Evolutionary conservation across 1,140 invertebrate species (phyloP).

Genomic region (Musca vetustissima): DNA sequence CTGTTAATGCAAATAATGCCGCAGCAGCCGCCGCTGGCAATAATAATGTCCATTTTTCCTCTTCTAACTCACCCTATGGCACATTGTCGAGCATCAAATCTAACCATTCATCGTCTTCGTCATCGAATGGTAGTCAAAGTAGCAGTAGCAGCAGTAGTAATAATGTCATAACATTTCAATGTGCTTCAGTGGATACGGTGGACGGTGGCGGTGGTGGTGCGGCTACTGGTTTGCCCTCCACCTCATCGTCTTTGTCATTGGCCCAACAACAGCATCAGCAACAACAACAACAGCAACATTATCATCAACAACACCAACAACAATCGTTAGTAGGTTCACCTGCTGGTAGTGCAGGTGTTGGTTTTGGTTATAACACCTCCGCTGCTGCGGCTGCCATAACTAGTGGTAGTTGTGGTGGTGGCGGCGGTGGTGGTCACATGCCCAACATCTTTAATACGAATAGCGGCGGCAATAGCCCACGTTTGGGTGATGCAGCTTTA

Average conservation of each 20-base stretch:
- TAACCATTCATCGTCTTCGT: conserved; percentile 49
- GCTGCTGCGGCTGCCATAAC: neutral
- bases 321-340: conserved; percentile 41
- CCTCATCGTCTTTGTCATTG: conserved; percentile 2
- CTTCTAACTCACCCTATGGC: conserved; percentile 42
- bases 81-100: conserved; percentile 50
- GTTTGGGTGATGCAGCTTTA: conserved; percentile 41
- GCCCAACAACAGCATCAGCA: conserved; percentile 15
- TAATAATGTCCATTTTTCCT: neutral
- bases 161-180: conserved; percentile 47
- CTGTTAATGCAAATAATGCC: conserved; percentile 19
- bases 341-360: conserved; percentile 17
- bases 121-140: conserved; percentile 43
- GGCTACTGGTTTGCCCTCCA: neutral
- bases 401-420: neutral
- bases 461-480: conserved; percentile 34
- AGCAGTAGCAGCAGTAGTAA: conserved; percentile 42
- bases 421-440: conserved; percentile 12
- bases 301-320: conserved; percentile 6
- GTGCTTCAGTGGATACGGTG: conserved; percentile 32
- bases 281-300: conserved; percentile 17
- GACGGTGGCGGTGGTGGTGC: conserved; percentile 25
- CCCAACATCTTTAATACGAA: conserved; percentile 1
- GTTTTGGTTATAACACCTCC: neutral
- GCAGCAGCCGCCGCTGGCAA: conserved; percentile 9